Percentiles rank a stretch among this genome's conserved stretches.
These are phyloP conservation scores for Harpagus bidentatus DNA, from an alignment of 2,113 vertebrate genomes.

Conservation along the genomic window DNA sequence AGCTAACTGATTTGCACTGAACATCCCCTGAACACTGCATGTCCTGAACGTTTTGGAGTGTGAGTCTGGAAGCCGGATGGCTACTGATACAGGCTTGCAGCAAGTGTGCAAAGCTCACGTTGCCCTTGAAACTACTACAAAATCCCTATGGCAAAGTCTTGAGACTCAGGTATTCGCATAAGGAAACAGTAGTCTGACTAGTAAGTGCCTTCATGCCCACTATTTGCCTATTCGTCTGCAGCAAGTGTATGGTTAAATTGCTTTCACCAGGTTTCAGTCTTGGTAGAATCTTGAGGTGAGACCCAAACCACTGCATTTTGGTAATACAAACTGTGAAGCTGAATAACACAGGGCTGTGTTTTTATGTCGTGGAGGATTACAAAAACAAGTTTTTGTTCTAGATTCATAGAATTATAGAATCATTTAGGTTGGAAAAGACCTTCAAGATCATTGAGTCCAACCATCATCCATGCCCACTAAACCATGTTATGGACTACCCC, in stretches of 20 bases:
- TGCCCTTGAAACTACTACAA: background rate
- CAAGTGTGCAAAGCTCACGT: background rate
- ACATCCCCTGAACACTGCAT: rapidly evolving
- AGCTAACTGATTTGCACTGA: background rate
- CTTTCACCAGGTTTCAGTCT: background rate
- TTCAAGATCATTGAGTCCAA: no score
- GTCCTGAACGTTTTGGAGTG: background rate
- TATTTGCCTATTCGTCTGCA: background rate
- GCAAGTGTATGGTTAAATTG: background rate
- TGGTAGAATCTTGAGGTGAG: background rate
- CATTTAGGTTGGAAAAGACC: no score
- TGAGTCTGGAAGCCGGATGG: background rate
- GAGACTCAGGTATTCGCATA: rapidly evolving
- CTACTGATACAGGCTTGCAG: background rate
- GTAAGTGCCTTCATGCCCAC: background rate
- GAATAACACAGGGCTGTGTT: background rate
- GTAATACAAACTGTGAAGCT: background rate
- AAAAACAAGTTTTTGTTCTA: background rate
- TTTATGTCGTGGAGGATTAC: rapidly evolving
- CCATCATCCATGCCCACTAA: no score
- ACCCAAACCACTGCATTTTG: background rate
- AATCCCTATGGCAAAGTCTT: background rate
- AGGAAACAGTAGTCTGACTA: rapidly evolving
- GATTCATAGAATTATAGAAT: no score
- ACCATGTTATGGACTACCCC: no score